phyloP scores from a whole-genome alignment of 2,113 vertebrate species.

The Sprattus sprattus region DNA sequence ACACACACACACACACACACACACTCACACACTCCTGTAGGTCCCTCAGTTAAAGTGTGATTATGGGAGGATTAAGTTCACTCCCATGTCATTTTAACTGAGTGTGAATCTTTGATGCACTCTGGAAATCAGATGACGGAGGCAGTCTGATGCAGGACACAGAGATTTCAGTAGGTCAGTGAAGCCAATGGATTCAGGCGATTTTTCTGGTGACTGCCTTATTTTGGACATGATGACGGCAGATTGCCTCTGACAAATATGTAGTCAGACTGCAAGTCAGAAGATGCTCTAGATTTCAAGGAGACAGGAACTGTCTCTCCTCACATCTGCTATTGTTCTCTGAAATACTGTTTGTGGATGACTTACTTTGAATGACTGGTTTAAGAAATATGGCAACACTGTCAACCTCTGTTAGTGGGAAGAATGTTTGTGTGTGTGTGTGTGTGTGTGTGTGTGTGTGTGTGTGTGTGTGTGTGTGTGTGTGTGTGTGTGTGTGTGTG shows the following conservation, averaged over 20 bases:
- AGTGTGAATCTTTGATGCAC: not conserved
- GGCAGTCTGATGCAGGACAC: too few species aligned
- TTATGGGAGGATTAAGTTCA: not conserved
- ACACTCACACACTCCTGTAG: not conserved
- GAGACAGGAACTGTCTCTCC: not conserved
- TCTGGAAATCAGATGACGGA: too few species aligned
- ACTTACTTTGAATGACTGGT: not conserved
- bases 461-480: not conserved
- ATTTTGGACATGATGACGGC: not conserved
- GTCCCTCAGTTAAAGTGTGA: too few species aligned
- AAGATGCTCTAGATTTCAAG: not conserved
- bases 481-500: not conserved
- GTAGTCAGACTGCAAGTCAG: not conserved
- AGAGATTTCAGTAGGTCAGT: too few species aligned
- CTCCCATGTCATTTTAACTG: not conserved
- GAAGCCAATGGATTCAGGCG: too few species aligned
- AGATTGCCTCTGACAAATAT: not conserved
- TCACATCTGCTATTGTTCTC: not conserved
- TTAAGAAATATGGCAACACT: not conserved
- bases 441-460: not conserved
- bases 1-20: slow-evolving; percentile 7
- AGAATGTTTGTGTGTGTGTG: not conserved
- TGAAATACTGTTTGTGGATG: not conserved
- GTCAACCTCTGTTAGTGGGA: not conserved
- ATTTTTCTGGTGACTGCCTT: not conserved